Percentiles rank a stretch among this genome's conserved stretches.
phyloP scores from a whole-genome alignment of 1,140 invertebrate species.

The Pomacea maculata region DNA sequence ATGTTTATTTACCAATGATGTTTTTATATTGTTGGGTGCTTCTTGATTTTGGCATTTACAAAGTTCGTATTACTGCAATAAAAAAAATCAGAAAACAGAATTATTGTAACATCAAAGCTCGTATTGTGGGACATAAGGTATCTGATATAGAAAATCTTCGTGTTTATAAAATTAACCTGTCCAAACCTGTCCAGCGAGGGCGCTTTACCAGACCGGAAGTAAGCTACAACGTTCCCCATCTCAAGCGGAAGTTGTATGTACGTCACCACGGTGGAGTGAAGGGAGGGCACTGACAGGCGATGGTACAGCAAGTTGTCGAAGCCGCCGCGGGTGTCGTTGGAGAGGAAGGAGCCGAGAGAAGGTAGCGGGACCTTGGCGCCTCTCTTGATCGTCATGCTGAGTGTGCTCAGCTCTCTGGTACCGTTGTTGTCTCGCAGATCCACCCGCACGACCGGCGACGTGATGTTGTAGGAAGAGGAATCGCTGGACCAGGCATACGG shows the following conservation, averaged over 20 bases:
- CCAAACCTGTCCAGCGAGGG: slow-evolving; percentile 7
- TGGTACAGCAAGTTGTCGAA: slow-evolving; percentile 17
- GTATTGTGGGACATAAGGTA: no score
- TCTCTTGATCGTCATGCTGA: no score
- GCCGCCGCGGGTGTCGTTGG: not conserved
- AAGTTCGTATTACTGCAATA: not conserved
- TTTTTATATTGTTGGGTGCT: no score
- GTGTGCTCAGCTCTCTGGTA: not conserved
- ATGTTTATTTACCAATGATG: no score
- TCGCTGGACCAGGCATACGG: slow-evolving; percentile 5
- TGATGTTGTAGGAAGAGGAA: slow-evolving; percentile 2
- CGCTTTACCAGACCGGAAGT: not conserved
- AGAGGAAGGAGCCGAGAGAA: not conserved
- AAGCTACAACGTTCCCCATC: not conserved
- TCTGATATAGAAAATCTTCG: no score
- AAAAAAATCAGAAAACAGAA: no score
- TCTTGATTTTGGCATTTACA: not conserved
- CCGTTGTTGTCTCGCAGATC: not conserved
- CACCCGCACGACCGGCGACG: slow-evolving; percentile 11
- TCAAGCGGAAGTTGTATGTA: not conserved
- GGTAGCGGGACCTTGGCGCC: not conserved
- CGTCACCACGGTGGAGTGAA: not conserved
- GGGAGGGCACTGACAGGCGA: slow-evolving; percentile 1
- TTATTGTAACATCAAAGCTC: no score
- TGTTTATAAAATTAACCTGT: no score